Percentiles rank a stretch among this genome's conserved stretches.
Conservation (phyloP, 92 coral and sea anemone genomes). For the Parazoanthus swiftii region DNA sequence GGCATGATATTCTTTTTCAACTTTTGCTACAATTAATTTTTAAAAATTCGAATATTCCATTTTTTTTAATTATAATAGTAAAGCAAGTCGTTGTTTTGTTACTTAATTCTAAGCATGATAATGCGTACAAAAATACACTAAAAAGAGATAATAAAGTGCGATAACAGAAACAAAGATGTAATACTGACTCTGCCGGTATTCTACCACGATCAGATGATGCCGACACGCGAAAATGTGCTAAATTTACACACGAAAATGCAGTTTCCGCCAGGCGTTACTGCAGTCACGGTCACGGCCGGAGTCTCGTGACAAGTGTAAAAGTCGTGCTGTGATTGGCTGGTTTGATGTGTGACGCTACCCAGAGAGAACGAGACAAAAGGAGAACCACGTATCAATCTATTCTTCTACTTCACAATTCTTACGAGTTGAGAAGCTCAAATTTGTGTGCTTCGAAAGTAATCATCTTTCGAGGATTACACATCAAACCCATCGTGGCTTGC, state of each 20-base stretch:
- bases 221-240: not conserved
- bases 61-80: no score
- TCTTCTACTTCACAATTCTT: slow-evolving; percentile 34
- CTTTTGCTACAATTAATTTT: no score
- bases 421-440: slow-evolving; percentile 25
- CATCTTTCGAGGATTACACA: slow-evolving; percentile 44
- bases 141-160: no score
- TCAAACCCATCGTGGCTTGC: slow-evolving; percentile 77
- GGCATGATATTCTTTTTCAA: no score
- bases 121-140: no score
- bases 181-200: not conserved
- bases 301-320: slow-evolving; percentile 35
- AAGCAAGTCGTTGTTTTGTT: no score
- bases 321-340: slow-evolving; percentile 63
- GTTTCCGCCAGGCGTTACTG: slow-evolving; percentile 32
- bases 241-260: slow-evolving; percentile 4
- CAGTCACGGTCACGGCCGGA: slow-evolving; percentile 31
- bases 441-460: slow-evolving; percentile 33
- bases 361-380: slow-evolving; percentile 24
- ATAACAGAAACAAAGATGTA: not conserved
- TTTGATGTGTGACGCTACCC: slow-evolving; percentile 34
- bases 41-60: no score
- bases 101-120: no score
- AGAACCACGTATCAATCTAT: slow-evolving; percentile 12
- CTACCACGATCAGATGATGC: not conserved